Percentiles rank a stretch among this genome's conserved stretches.
Evolutionary conservation across 2,113 vertebrate species (phyloP).

Genomic region (Catharus minimus): DNA sequence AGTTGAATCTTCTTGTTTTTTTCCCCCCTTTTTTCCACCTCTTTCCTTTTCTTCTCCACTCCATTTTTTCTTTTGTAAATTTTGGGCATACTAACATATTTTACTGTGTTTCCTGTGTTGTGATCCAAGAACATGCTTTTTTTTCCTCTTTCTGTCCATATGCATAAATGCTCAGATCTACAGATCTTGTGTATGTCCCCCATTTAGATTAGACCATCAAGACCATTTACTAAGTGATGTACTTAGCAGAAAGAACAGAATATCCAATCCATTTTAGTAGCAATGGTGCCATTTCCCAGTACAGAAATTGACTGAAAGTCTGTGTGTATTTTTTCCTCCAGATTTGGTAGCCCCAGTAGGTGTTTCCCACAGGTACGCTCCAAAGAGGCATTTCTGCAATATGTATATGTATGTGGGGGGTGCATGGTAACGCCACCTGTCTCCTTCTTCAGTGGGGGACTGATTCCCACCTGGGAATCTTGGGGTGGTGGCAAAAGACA

Average conservation of each 20-base stretch:
- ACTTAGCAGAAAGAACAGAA: background rate
- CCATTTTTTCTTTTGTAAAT: background rate
- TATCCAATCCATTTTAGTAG: background rate
- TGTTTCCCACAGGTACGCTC: background rate
- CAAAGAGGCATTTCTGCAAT: background rate
- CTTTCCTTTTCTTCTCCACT: background rate
- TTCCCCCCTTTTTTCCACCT: accelerated
- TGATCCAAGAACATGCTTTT: background rate
- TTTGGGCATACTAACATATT: background rate
- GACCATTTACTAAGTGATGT: background rate
- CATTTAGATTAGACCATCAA: background rate
- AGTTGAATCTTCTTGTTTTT: background rate
- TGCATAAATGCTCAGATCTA: background rate
- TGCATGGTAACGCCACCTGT: background rate
- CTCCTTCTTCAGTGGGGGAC: background rate
- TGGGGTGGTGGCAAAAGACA: background rate
- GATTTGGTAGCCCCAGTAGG: background rate
- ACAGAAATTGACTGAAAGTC: background rate
- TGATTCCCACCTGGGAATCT: background rate
- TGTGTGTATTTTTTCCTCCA: background rate
- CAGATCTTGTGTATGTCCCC: background rate
- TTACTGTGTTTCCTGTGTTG: background rate
- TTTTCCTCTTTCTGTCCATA: background rate
- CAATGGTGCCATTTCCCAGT: background rate
- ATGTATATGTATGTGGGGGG: background rate